These are phyloP conservation scores for Acromyrmex echinatior DNA, from an alignment of 1,140 invertebrate genomes.

Conservation along the genomic window DNA sequence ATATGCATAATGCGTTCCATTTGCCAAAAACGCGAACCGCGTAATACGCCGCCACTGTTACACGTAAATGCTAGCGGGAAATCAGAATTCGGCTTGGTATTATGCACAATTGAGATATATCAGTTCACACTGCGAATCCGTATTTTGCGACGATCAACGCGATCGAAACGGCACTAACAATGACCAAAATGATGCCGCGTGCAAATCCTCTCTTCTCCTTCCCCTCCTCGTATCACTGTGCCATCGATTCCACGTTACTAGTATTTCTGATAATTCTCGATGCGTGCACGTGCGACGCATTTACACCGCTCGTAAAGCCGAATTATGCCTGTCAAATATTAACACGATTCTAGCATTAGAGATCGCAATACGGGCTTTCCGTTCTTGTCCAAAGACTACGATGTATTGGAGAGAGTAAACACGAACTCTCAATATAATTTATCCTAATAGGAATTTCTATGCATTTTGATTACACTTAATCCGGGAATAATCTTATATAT, in stretches of 20 bases:
- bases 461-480: not conserved
- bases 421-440: constrained; percentile 44
- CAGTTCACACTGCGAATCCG: constrained; percentile 40
- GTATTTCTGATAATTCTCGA: constrained; percentile 79
- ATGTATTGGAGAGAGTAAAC: constrained; percentile 68
- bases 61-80: constrained; percentile 18
- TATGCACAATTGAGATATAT: constrained; percentile 63
- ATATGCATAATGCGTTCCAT: constrained; percentile 43
- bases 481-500: too few species aligned
- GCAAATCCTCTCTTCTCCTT: constrained; percentile 54
- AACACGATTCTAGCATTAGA: constrained; percentile 62
- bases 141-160: constrained; percentile 60
- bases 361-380: constrained; percentile 45
- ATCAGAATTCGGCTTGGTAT: constrained; percentile 39
- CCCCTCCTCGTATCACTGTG: not conserved
- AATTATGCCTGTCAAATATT: constrained; percentile 81
- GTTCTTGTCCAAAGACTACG: constrained; percentile 24
- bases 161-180: constrained; percentile 63
- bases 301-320: constrained; percentile 76
- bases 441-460: constrained; percentile 8
- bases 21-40: constrained; percentile 37
- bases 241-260: constrained; percentile 77
- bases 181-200: constrained; percentile 69
- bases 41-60: constrained; percentile 19
- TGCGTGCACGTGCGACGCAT: constrained; percentile 75